Evolutionary conservation across 2,888 invertebrate genomes (phyloP), one percentile per base, ranked within the genome.

Genomic region (Phaedon cochleariae): DNA sequence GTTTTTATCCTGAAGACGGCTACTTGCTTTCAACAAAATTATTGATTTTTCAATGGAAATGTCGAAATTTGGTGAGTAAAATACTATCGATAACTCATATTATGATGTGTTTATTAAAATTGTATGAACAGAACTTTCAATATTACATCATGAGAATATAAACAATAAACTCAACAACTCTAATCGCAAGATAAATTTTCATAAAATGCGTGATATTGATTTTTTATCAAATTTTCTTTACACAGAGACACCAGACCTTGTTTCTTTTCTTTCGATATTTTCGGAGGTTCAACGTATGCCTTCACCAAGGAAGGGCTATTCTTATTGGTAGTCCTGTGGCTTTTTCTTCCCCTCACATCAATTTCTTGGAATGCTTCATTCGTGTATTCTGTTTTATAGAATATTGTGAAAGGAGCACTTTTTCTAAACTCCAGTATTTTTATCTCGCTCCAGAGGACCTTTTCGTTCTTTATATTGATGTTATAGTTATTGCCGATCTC

Each of bases 301-400:
- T 49, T 51, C 51, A 51, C 21, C 26, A n/a, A 12, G 21, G 21
- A 51, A 7, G 21, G 51, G 22, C 21, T 21, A 22, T 12, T 51
- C 22, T 12, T 26, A n/a, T n/a, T n/a, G n/a, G 26, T 26, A 10
- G 21, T 51, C 22, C 22, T 51, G 15, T 51, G 51, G 15, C 26
- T 51, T 51, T 51, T 51, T 51, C 51, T 26, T 51, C 51, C 22
- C 21, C 21, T 21, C 26, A 26, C 51, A 26, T 51, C 51, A 26
- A 22, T 21, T 21, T 22, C 12, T 51, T 21, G 12, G n/a, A 51
- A 51, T 15, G 22, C 46, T 55, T 65, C 65, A 26, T 65, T 54
- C 61, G 61, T 26, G 7, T 26, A 26, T 26, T 26, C 26, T 26
- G 26, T 26, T 7, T 7, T 26, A 26, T 26, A 26, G 7, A 26